Percentiles rank a stretch among this genome's conserved stretches.
Evolutionary conservation across 2,888 invertebrate species (phyloP).

Genomic region (Xestia ashworthii): DNA sequence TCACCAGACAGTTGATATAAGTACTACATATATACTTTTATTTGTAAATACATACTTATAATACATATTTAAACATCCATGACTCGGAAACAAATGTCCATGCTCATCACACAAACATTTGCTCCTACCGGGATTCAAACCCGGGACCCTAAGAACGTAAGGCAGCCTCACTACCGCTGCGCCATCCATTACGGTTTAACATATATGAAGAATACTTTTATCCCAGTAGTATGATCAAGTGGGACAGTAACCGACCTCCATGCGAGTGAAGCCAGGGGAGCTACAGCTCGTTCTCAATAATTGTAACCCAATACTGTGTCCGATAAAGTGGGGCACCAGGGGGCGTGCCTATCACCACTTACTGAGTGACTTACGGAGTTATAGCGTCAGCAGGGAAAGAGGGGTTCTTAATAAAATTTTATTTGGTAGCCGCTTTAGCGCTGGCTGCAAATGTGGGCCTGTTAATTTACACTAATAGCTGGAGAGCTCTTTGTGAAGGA

Average conservation of each 20-base stretch:
- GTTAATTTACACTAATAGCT: constrained; percentile 4
- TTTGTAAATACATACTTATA: too few relatives aligned
- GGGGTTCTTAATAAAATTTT: constrained; percentile 45
- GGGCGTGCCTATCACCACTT: constrained; percentile 48
- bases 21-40: too few relatives aligned
- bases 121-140: too few relatives aligned
- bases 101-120: too few relatives aligned
- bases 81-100: too few relatives aligned
- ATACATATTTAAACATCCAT: too few relatives aligned
- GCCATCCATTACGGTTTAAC: too few relatives aligned
- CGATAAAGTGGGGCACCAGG: constrained; percentile 51
- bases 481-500: neutral
- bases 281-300: constrained; percentile 19
- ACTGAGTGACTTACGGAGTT: constrained; percentile 38
- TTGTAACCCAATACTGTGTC: constrained; percentile 36
- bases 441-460: constrained; percentile 10
- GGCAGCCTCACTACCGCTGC: too few relatives aligned
- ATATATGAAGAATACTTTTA: neutral
- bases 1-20: too few relatives aligned
- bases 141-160: too few relatives aligned
- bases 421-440: constrained; percentile 28
- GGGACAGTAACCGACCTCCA: neutral
- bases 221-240: neutral
- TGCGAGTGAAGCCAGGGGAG: neutral
- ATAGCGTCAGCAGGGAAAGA: constrained; percentile 40